Percentiles rank a stretch among this genome's conserved stretches.
phyloP scores from a whole-genome alignment of 2,113 vertebrate species.

The Oncorhynchus mykiss region DNA sequence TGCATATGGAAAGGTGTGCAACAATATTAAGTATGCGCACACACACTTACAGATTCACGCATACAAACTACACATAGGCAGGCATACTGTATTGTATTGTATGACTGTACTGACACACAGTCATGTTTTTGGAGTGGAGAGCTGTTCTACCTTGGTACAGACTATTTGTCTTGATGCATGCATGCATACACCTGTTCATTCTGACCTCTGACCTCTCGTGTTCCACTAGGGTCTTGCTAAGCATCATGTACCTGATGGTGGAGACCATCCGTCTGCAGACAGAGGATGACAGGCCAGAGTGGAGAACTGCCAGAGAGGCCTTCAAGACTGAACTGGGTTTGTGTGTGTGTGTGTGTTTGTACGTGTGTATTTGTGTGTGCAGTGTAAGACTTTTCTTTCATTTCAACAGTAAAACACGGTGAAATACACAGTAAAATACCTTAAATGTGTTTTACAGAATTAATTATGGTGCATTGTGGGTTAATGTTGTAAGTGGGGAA shows the following conservation, averaged over 20 bases:
- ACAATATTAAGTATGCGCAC: no score
- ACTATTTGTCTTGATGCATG: not conserved
- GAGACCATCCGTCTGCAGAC: constrained; percentile 85
- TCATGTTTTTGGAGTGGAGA: no score
- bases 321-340: constrained; percentile 88
- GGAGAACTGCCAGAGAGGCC: constrained; percentile 81
- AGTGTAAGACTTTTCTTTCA: not conserved
- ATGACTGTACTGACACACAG: no score
- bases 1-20: not conserved
- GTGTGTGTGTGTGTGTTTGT: constrained; percentile 24
- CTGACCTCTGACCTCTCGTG: not conserved
- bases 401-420: no score
- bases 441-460: no score
- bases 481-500: no score
- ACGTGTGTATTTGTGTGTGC: constrained; percentile 3
- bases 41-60: not conserved
- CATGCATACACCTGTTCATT: not conserved
- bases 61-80: not conserved
- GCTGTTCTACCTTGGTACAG: no score
- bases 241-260: constrained; percentile 96
- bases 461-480: no score
- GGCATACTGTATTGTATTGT: no score
- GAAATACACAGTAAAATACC: no score
- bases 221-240: constrained; percentile 72
- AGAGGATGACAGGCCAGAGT: constrained; percentile 79